Percentiles rank a stretch among this genome's conserved stretches.
phyloP scores from a whole-genome alignment of 2,888 invertebrate genomes.

The Chaetoderma sp. region DNA sequence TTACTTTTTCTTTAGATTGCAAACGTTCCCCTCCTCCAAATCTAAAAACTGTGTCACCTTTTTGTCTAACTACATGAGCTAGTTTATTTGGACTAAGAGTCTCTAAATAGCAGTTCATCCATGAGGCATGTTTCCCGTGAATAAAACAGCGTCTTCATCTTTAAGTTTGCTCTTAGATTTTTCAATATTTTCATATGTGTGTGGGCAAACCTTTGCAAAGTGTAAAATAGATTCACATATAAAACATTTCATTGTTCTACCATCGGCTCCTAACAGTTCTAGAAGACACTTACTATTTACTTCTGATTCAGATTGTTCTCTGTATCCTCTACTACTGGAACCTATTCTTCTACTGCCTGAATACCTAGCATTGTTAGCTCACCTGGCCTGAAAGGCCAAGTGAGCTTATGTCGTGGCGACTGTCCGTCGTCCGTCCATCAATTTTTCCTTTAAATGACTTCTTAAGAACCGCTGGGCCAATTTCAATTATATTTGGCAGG shows the following conservation, averaged over 20 bases:
- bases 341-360: neutral
- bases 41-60: slow-evolving; percentile 22
- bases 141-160: slow-evolving; percentile 30
- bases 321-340: neutral
- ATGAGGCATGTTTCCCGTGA: slow-evolving; percentile 27
- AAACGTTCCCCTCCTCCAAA: slow-evolving; percentile 31
- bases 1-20: slow-evolving; percentile 22
- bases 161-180: neutral
- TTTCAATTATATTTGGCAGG: too few species aligned
- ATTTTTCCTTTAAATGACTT: too few species aligned
- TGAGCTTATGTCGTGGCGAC: too few species aligned
- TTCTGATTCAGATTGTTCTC: neutral
- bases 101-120: slow-evolving; percentile 27
- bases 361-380: neutral
- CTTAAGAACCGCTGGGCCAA: too few species aligned
- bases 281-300: neutral
- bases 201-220: slow-evolving; percentile 26
- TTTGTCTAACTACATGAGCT: slow-evolving; percentile 9
- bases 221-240: slow-evolving; percentile 30
- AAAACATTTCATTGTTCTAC: neutral
- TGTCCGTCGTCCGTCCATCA: too few species aligned
- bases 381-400: too few species aligned
- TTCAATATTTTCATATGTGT: slow-evolving; percentile 28
- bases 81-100: slow-evolving; percentile 10
- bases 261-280: neutral